phyloP scores from a whole-genome alignment of 2,888 invertebrate genomes.

The Dynastes tityus region DNA sequence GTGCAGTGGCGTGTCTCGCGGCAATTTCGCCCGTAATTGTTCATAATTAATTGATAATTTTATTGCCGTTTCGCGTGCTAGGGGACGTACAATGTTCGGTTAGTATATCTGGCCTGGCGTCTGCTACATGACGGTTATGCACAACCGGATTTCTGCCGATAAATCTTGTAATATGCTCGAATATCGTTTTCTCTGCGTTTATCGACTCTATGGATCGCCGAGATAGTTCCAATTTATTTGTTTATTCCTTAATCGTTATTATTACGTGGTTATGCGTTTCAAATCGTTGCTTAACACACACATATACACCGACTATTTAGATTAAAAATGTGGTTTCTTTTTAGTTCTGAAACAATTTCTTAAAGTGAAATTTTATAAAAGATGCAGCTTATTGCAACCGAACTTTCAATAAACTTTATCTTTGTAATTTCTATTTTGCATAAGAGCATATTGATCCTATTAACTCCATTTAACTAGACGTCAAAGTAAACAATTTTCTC shows the following conservation, averaged over 20 bases:
- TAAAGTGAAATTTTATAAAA: no score
- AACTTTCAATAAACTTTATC: no score
- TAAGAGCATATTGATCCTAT: no score
- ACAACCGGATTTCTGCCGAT: constrained; percentile 4
- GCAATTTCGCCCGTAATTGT: constrained; percentile 44
- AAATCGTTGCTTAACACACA: neutral
- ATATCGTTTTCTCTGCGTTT: constrained; percentile 22
- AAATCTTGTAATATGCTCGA: constrained; percentile 19
- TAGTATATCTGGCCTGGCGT: constrained; percentile 17
- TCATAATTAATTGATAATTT: constrained; percentile 46
- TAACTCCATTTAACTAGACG: no score
- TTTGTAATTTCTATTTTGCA: no score
- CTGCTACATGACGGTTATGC: constrained; percentile 11
- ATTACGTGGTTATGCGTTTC: constrained; percentile 1
- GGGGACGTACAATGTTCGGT: neutral
- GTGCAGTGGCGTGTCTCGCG: constrained; percentile 49
- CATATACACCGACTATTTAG: no score
- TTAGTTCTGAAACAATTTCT: no score
- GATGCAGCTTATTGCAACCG: no score
- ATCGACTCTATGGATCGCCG: constrained; percentile 15
- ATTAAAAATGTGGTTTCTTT: no score
- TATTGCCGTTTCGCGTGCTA: constrained; percentile 39
- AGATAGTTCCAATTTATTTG: constrained; percentile 11
- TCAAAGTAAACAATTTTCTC: no score
- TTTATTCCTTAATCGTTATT: neutral